Base-by-base conservation (phyloP, 2,113 vertebrate genomes). In the Myxocyprinus asiaticus region DNA sequence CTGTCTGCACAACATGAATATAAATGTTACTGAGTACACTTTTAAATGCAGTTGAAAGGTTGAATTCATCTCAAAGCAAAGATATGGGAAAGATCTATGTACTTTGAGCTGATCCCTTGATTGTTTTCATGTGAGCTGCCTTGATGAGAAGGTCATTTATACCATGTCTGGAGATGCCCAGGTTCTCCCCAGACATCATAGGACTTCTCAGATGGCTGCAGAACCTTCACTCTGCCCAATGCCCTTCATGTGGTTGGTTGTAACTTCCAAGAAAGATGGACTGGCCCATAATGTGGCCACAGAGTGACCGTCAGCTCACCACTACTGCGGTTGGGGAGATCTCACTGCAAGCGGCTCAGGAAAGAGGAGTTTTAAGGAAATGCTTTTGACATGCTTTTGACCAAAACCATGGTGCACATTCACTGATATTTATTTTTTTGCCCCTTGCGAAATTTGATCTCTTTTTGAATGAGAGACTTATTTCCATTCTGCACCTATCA, bases 401-500 rank as follows among this genome's bases (percentile, higher is more conserved):
- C 88, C 81, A 91, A 91, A 58, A 77, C 80, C 77, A 80, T 65
- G 80, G 67, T 81, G 77, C 63, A 62, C 81, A 81, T 86, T 86
- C 84, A 87, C 77, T 87, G 68, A 87, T 90, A 89, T 90, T 88
- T 1, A 33, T 33, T 85, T 82, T 87, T 86, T 86, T 81, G 63
- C 67, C 9, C 81, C 72, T 81, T 81, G 85, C 66, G 83, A 76
- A 84, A 61, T 17, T 86, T 76, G 77, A 86, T 89, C 68, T 76
- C 81, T 79, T 85, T 86, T 88, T 69, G 72, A 85, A 89, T 81
- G 82, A 88, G 77, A 86, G 86, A 85, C 87, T 82, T 88, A 88
- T 89, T 89, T 89, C 88, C 88, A 91, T 89, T 82, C 67, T 83
- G 82, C 84, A 87, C 87, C 87, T 88, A 91, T 92, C 88, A 85